These are phyloP conservation scores for Latheticus oryzae DNA, from an alignment of 2,888 invertebrate genomes.

Conservation along the genomic window DNA sequence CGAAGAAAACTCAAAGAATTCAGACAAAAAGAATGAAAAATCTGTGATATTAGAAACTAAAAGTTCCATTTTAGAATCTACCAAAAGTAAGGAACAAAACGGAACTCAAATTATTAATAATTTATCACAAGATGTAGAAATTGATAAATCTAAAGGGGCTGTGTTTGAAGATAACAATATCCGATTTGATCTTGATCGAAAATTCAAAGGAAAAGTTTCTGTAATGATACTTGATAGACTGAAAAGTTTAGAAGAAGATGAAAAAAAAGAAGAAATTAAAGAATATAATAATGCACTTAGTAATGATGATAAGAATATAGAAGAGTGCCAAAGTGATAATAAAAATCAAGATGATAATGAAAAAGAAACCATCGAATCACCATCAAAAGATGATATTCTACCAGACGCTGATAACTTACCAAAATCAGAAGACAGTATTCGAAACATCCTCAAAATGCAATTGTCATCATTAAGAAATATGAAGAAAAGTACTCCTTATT, in stretches of 20 bases:
- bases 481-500: constrained; percentile 46
- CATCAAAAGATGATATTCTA: too few species aligned
- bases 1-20: background rate
- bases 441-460: constrained; percentile 54
- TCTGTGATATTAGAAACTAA: constrained; percentile 25
- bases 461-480: constrained; percentile 51
- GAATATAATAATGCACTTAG: too few species aligned
- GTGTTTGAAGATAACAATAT: too few species aligned
- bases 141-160: too few species aligned
- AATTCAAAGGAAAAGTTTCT: too few species aligned
- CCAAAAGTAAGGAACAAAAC: background rate
- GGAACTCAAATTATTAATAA: too few species aligned
- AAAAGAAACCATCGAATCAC: constrained; percentile 20
- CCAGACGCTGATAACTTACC: background rate
- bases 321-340: constrained; percentile 6
- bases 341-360: constrained; percentile 1
- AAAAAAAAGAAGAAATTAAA: too few species aligned
- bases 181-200: too few species aligned
- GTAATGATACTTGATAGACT: too few species aligned
- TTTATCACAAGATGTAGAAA: too few species aligned
- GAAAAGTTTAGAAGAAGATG: too few species aligned
- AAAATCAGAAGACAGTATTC: constrained; percentile 48
- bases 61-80: constrained; percentile 10
- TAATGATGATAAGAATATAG: too few species aligned
- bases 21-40: constrained; percentile 1